A percentile compares a stretch with the other conserved stretches of the same genome.
Evolutionary conservation across 2,113 vertebrate species (phyloP).

Genomic region (Chamaetylas fuelleborni): DNA sequence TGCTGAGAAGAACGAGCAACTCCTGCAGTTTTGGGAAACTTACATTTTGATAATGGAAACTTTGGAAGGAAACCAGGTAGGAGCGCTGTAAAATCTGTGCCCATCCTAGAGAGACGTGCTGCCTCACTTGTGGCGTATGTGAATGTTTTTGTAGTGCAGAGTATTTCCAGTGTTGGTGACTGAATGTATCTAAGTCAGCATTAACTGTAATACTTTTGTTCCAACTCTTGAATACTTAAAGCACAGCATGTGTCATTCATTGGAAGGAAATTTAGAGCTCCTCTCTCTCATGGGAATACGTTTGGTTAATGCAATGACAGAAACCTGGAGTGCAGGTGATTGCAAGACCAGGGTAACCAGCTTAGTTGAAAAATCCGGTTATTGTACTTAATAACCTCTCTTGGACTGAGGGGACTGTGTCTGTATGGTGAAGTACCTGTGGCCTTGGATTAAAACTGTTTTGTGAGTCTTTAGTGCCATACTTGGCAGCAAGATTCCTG

Average conservation of each 20-base stretch:
- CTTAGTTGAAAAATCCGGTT: rapidly evolving
- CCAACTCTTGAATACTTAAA: not conserved
- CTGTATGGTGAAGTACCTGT: not conserved
- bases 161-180: rapidly evolving
- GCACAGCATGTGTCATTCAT: rapidly evolving
- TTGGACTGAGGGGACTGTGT: rapidly evolving
- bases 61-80: slow-evolving; percentile 94
- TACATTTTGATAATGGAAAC: slow-evolving; percentile 92
- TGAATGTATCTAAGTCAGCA: rapidly evolving
- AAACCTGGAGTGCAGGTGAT: not conserved
- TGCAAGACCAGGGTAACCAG: not conserved
- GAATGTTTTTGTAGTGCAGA: rapidly evolving
- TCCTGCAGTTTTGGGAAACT: slow-evolving; percentile 89
- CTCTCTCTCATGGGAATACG: rapidly evolving
- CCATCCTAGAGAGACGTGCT: rapidly evolving
- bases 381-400: rapidly evolving
- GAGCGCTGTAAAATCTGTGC: not conserved
- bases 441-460: not conserved
- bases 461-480: not conserved
- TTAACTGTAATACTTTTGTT: not conserved
- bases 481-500: rapidly evolving
- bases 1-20: slow-evolving; percentile 69
- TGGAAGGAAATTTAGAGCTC: not conserved
- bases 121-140: rapidly evolving
- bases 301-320: not conserved